Conservation (phyloP, 2,113 vertebrate genomes). For the Elanus axillaris region DNA sequence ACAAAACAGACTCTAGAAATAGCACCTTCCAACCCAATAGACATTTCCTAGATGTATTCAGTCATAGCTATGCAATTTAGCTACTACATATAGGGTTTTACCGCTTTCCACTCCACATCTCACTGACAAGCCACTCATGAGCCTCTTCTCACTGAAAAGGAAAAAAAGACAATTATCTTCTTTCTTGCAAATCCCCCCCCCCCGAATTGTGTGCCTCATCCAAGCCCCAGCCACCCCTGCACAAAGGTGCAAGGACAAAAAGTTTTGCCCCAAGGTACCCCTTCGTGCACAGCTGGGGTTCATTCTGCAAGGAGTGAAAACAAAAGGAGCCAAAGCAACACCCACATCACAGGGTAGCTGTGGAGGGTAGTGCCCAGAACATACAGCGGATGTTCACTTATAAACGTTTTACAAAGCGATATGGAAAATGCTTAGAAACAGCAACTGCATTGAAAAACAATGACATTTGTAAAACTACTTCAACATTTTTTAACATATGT, state of each 20-base stretch:
- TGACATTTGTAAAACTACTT: neutral
- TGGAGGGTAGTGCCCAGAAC: neutral
- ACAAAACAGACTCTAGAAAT: neutral
- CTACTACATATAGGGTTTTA: neutral
- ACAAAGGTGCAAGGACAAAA: neutral
- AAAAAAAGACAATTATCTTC: neutral
- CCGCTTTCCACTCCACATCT: neutral
- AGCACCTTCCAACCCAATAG: neutral
- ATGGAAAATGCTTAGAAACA: neutral
- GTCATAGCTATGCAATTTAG: neutral
- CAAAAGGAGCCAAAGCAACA: neutral
- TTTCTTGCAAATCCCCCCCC: neutral
- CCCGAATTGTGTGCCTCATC: neutral
- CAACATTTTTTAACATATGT: rapidly evolving
- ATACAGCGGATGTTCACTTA: rapidly evolving
- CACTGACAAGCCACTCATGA: neutral
- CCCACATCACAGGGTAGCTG: no score
- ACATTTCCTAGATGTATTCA: neutral
- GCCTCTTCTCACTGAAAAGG: neutral
- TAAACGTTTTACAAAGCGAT: neutral
- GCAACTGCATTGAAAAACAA: neutral
- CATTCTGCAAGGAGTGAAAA: neutral
- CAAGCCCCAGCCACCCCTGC: neutral
- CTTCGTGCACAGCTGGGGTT: rapidly evolving
- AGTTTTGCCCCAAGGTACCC: neutral